A percentile compares a stretch with the other conserved stretches of the same genome.
phyloP scores from a whole-genome alignment of 2,797 vertebrate genomes.

The Sebastes taczanowskii region DNA sequence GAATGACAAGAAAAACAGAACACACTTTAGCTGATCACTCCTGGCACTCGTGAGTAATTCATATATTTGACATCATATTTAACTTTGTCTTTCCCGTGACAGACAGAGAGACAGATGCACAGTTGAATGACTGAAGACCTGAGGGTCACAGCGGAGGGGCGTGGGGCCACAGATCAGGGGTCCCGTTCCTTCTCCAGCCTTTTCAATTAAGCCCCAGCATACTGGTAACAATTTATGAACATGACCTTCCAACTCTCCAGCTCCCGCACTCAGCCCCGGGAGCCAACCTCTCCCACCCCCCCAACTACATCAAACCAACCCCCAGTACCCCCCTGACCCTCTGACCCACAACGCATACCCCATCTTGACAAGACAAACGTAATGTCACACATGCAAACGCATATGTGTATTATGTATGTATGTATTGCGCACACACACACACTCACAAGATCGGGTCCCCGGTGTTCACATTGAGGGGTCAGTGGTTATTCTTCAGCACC shows the following conservation, averaged over 20 bases:
- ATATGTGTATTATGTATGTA: constrained; percentile 52
- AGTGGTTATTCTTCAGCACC: constrained; percentile 87
- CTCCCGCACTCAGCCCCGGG: constrained; percentile 66
- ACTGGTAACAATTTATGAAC: constrained; percentile 81
- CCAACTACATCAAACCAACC: constrained; percentile 74
- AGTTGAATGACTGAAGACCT: constrained; percentile 70
- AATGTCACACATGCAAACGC: constrained; percentile 59
- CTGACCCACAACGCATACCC: constrained; percentile 61
- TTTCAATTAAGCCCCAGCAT: constrained; percentile 81
- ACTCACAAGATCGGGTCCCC: constrained; percentile 35
- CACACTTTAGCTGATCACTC: background rate
- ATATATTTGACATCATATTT: constrained; percentile 20
- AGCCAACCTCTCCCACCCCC: constrained; percentile 65
- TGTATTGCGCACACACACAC: constrained; percentile 21
- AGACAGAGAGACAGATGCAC: constrained; percentile 53
- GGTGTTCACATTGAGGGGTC: constrained; percentile 85
- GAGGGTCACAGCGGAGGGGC: constrained; percentile 61
- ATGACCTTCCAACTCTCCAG: constrained; percentile 80
- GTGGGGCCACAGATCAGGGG: constrained; percentile 75
- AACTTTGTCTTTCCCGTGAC: constrained; percentile 15
- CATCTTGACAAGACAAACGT: constrained; percentile 60
- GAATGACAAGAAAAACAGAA: background rate
- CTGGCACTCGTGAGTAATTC: background rate
- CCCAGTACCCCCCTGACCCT: constrained; percentile 68
- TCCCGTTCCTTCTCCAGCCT: constrained; percentile 73